Base-by-base conservation (phyloP, 2,113 vertebrate genomes). In the Corydoras maculifer region DNA sequence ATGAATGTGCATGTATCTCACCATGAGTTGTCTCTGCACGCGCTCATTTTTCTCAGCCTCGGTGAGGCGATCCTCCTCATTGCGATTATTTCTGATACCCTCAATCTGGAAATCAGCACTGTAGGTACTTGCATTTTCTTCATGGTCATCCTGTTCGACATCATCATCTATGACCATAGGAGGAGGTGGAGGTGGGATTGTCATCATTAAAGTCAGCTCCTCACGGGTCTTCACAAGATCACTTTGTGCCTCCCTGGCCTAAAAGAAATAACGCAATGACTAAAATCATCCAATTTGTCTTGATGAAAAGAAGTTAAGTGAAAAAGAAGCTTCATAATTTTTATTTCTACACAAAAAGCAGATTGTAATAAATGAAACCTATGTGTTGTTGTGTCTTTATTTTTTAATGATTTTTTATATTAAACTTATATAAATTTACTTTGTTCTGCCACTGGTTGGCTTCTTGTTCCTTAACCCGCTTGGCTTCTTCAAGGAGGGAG, bases 11-110 rank as follows among this genome's bases (percentile, higher is more conserved):
- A 12, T 14, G 18, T 58, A 31, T 48, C 91, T 90, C 85, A 98
- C 96, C 94, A 75, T 79, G 76, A 99, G 91, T 62, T 97, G 93
- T 68, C 67, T 90, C 85, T 94, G 92, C 68, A 99, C 91, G 0
- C 92, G 92, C 25, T 93, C 80, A 0, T 99, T 98, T 89, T 98
- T 99, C 87, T 96, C 91, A 0, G 93, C 92, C 83, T 99, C 96
- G 0, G 95, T 99, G 58, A 94, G 35, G 1, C 97, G 90, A 14
- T 93, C 88, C 87, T 98, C 94, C 84, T 98, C 95, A 0, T 90
- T 82, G 74, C 87, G 92, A 83, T 96, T 91, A 0, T 91, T 89
- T 65, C 77, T 67, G 80, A 98, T 91, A 60, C 85, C 92, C 80
- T 95, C 94, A 0, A 87, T 87, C 63, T 83, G 91, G 67, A 99